phyloP scores from a whole-genome alignment of 2,113 vertebrate genomes.

The Nestor notabilis region DNA sequence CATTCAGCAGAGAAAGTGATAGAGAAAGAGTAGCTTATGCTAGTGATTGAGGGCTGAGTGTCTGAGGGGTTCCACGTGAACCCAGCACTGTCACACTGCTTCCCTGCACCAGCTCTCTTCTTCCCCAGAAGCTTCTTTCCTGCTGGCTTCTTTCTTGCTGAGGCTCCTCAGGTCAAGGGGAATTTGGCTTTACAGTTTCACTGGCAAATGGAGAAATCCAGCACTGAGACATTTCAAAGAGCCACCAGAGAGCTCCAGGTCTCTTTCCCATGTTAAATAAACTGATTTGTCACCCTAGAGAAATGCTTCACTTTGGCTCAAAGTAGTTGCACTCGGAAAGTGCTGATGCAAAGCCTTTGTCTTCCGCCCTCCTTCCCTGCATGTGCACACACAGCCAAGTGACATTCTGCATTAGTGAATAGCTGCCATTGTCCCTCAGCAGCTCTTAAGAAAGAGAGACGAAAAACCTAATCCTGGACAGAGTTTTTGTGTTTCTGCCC shows the following conservation, averaged over 20 bases:
- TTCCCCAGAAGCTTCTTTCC: neutral
- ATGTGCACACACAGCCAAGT: neutral
- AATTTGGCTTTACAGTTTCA: neutral
- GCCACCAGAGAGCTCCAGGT: neutral
- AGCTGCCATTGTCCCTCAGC: neutral
- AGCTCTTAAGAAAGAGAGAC: neutral
- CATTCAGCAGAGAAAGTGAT: neutral
- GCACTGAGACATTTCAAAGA: neutral
- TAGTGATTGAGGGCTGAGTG: neutral
- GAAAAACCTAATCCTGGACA: neutral
- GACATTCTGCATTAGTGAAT: neutral
- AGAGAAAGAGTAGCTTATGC: neutral
- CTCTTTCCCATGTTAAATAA: neutral
- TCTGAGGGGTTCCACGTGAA: neutral
- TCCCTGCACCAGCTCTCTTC: neutral
- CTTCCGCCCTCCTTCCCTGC: neutral
- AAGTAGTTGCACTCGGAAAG: neutral
- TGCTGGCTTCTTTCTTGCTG: neutral
- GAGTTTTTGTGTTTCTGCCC: neutral
- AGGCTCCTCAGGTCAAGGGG: neutral
- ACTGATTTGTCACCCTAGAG: neutral
- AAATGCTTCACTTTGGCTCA: neutral
- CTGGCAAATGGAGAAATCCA: neutral
- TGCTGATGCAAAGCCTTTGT: constrained; percentile 7
- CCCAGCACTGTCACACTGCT: neutral